Evolutionary conservation across 2,113 vertebrate genomes (phyloP).

Genomic region (Phycodurus eques): DNA sequence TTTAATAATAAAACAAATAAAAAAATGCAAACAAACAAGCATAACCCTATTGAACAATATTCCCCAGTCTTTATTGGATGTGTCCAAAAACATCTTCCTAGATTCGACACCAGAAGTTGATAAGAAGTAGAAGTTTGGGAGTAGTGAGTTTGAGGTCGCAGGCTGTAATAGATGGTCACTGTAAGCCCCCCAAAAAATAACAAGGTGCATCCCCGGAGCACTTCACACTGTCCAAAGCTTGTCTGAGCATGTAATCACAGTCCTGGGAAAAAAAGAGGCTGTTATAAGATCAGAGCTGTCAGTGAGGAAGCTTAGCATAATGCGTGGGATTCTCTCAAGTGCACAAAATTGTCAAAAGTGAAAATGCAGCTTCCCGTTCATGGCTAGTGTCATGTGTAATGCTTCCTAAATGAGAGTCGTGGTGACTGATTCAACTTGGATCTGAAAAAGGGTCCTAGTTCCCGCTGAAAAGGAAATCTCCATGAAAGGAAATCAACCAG

Average conservation of each 20-base stretch:
- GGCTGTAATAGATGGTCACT: background rate
- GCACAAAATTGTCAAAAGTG: slow-evolving; percentile 3
- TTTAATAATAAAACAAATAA: slow-evolving; percentile 1
- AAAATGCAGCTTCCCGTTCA: background rate
- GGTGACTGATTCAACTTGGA: background rate
- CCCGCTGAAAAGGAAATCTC: background rate
- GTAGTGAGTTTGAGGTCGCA: background rate
- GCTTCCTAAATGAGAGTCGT: background rate
- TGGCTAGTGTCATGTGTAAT: background rate
- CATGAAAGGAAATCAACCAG: background rate
- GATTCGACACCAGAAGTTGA: background rate
- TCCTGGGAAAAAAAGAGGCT: background rate
- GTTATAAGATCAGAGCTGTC: background rate
- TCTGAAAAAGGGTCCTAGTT: background rate
- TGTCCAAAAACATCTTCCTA: background rate
- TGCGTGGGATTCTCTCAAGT: slow-evolving; percentile 14
- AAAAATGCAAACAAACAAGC: background rate
- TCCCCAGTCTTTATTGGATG: slow-evolving; percentile 6
- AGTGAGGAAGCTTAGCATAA: slow-evolving; percentile 3
- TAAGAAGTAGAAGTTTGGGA: background rate
- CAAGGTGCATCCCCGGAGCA: background rate
- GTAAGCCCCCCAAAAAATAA: background rate
- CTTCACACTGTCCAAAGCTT: slow-evolving; percentile 13
- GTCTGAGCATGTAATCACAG: slow-evolving; percentile 4
- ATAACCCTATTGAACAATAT: background rate